phyloP scores from a whole-genome alignment of 2,888 invertebrate species.

The Diaprepes abbreviatus region DNA sequence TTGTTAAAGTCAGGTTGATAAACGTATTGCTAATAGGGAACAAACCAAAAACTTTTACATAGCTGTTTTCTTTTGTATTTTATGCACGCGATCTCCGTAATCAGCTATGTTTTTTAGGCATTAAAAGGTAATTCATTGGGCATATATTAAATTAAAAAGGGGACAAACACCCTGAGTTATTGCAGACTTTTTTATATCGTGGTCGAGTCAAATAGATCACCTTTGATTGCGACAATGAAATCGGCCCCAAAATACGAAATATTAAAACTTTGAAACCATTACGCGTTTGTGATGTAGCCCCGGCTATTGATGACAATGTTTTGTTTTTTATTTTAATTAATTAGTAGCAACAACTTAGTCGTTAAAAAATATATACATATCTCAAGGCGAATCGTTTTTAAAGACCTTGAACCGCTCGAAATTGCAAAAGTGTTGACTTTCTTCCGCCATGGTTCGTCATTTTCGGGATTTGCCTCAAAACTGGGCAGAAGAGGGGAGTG shows the following conservation, averaged over 20 bases:
- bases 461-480: slow-evolving; percentile 14
- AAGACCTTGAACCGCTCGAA: too few species aligned
- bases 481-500: slow-evolving; percentile 65
- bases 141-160: slow-evolving; percentile 26
- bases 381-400: too few species aligned
- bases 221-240: not conserved
- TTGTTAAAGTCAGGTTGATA: too few species aligned
- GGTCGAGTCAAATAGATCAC: slow-evolving; percentile 11
- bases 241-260: not conserved
- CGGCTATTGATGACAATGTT: too few species aligned
- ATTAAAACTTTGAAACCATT: too few species aligned
- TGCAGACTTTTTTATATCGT: slow-evolving; percentile 27
- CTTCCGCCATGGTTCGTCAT: slow-evolving; percentile 21
- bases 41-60: too few species aligned
- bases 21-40: too few species aligned
- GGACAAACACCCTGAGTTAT: slow-evolving; percentile 24
- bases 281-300: too few species aligned
- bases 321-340: too few species aligned
- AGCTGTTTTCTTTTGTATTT: slow-evolving; percentile 8
- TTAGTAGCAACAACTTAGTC: too few species aligned
- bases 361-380: too few species aligned
- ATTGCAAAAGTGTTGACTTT: not conserved
- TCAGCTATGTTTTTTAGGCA: slow-evolving; percentile 16
- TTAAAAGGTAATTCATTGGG: slow-evolving; percentile 41
- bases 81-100: slow-evolving; percentile 19